Evolutionary conservation across 2,888 invertebrate genomes (phyloP), one percentile per base, ranked within the genome.

Genomic region (Tiliacea citrago): DNA sequence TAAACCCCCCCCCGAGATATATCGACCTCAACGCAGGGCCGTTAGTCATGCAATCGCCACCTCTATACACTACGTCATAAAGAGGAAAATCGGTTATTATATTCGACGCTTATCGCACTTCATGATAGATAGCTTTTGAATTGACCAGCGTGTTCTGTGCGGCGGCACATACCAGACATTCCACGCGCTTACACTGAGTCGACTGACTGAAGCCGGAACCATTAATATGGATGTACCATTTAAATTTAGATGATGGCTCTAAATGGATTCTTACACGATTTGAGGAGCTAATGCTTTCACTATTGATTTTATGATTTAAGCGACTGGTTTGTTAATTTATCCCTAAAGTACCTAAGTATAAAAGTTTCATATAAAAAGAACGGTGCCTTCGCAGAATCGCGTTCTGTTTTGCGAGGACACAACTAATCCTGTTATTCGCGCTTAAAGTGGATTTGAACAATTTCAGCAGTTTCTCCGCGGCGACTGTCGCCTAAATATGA

Each of bases 1-100:
- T 96, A 95, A 96, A 95, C 94, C 93, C 93, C 94, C 94, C 94
- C 94, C 93, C 91, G 92, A 94, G 91, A 92, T 93, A 90, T 94
- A 94, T 95, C 93, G 93, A 93, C 92, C 92, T 92, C 91, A 91
- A 88, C 89, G 84, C 88, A 90, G 89, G 84, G 82, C 87, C 84
- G 85, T 83, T 88, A 86, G 87, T 90, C 91, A 91, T 77, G 87
- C 94, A 88, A 94, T 92, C 91, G 90, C 89, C 93, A 91, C 92
- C 93, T 94, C 90, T 95, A 94, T 92, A 85, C 66, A 79, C 82
- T 80, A 82, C 74, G 73, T 49, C 76, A 81, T 93, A 95, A 92
- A 92, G 93, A 89, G 89, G 89, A 94, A 89, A 92, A 90, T 95
- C 86, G 90, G 86, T 90, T 91, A 91, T 88, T 89, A 88, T 82